These are phyloP conservation scores for Acropternis orthonyx DNA, from an alignment of 2,797 vertebrate genomes.

Conservation along the genomic window DNA sequence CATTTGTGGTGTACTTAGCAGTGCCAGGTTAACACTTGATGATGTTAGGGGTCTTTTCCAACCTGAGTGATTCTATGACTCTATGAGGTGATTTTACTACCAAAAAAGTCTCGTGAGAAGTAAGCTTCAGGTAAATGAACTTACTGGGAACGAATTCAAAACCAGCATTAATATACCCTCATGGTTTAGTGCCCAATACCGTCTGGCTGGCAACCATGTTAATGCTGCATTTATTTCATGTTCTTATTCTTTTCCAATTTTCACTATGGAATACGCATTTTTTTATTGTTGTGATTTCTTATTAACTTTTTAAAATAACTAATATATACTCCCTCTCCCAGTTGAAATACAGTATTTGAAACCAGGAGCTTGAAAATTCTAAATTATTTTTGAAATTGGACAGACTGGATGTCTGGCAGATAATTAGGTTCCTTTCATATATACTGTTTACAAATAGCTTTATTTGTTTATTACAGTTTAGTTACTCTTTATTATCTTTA, in stretches of 20 bases:
- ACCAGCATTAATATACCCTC: background rate
- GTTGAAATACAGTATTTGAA: background rate
- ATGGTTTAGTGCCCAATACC: background rate
- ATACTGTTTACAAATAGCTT: background rate
- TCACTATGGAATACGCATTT: background rate
- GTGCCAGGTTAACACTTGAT: background rate
- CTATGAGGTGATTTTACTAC: background rate
- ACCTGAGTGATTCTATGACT: background rate
- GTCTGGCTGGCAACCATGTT: background rate
- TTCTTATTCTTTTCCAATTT: background rate
- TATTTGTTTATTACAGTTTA: background rate
- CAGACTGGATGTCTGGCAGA: background rate
- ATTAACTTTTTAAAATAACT: background rate
- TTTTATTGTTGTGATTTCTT: background rate
- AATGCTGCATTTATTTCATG: background rate
- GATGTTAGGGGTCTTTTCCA: background rate
- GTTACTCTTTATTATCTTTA: background rate
- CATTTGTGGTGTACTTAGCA: background rate
- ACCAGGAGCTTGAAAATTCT: background rate
- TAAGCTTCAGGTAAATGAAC: background rate
- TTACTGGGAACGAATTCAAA: background rate
- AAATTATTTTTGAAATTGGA: background rate
- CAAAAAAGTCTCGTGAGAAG: background rate
- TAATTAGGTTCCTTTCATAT: background rate
- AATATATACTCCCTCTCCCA: background rate